Evolutionary conservation across 1,140 invertebrate species (phyloP), one percentile per base, ranked within the genome.

Genomic region (Hyles vespertilio): DNA sequence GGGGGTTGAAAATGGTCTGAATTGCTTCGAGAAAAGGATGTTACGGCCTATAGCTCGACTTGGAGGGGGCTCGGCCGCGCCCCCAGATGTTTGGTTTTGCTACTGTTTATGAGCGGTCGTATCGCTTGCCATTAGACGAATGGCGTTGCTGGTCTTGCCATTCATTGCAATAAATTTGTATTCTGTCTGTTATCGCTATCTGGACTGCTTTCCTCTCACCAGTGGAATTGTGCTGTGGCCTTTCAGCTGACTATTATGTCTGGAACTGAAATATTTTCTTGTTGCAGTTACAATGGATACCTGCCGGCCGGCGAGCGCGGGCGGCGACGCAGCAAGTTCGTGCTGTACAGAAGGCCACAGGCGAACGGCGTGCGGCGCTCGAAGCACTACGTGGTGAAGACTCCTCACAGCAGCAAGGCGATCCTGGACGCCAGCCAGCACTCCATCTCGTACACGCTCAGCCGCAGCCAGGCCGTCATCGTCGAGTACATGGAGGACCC

Each of bases 391-490:
- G 94, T 98, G 61, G 97, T 99, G 59, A 96, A 97, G 92, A 95
- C 97, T 75, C 93, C 97, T 74, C 93, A 96, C 80, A 94, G 92
- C 83, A 95, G 95, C 69, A 94, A 98, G 92, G 97, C 97, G 54
- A 97, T 99, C 69, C 92, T 97, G 76, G 96, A 99, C 87, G 92
- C 93, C 61, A 94, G 91, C 81, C 95, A 96, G 85, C 98, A 99
- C 90, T 98, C 97, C 46, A 98, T 99, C 81, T 98, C 98, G 2
- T 99, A 99, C 88, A 99, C 98, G 52, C 92, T 99, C 68, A 98
- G 96, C 56, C 92, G 98, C 88, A 98, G 96, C 81, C 97, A 99
- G 90, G 97, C 98, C 55, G 96, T 99, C 69, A 98, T 99, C 76
- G 98, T 99, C 11, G 98, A 99, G 89, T 99, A 99, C 89, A 96